Base-by-base conservation (phyloP, 1,140 invertebrate species). In the Littorina saxatilis region DNA sequence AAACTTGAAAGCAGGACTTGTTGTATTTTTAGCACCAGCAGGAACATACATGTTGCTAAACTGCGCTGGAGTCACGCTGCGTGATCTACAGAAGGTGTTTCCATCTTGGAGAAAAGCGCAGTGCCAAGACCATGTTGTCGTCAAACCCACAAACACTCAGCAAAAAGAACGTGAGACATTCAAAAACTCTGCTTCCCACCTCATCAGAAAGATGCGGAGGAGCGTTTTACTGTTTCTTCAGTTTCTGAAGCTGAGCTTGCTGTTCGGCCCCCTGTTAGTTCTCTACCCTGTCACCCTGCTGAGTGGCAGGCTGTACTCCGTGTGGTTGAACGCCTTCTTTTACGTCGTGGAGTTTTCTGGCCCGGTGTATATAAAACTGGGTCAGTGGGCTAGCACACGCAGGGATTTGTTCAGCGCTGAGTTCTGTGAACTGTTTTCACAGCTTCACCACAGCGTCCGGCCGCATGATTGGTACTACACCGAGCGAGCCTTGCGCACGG, bases 321-420 rank as follows among this genome's bases (percentile, higher is more conserved):
- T 79, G 29, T 88, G 87, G 87, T 82, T 83, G 72, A 37, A 52
- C 27, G 63, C 82, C 2, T 52, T 88, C 2, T 76, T 86, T 17
- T n/a, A 61, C 17, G 82, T 82, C 7, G 80, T 94, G 27, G 91
- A 94, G 82, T 85, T 88, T 52, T 89, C 92, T 40, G 94, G 94
- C 0, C 93, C 94, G 2, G 92, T 93, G 32, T 93, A 93, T 58
- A 87, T 94, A 23, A 94, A 94, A 86, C 90, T 94, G n/a, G 93
- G 93, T 7, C 94, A 94, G 82, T 94, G 94, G 94, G 90, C 91
- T 7, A 92, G 93, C 5, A 94, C 92, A 20, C 78, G 93, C 23
- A 83, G 92, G 76, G 93, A 94, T 85, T 78, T 94, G 39, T 94
- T 94, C 82, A 87, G 92, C 0, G 85, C 87, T 35, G 90, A 93